phyloP scores from a whole-genome alignment of 30 jellyfish, hydroid and myxozoan species.

The Aurelia aurita complex sp. Pacific region DNA sequence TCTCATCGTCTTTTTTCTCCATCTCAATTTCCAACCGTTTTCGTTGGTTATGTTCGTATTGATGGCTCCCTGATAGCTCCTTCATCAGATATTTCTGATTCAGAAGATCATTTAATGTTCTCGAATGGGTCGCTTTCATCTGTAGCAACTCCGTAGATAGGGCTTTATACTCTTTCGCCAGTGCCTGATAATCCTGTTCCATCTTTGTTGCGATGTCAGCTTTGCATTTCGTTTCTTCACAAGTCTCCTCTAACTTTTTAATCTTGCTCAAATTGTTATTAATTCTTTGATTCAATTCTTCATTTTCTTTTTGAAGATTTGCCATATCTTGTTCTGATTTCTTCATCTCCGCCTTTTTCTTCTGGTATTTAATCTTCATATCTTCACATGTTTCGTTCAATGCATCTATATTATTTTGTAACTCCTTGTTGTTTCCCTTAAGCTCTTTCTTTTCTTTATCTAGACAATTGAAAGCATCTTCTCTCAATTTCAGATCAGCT shows the following conservation, averaged over 20 bases:
- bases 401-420: no score
- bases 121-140: constrained; percentile 8
- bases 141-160: constrained; percentile 13
- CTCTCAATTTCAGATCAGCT: not conserved
- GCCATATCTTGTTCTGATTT: not conserved
- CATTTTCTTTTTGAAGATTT: constrained; percentile 11
- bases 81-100: constrained; percentile 16
- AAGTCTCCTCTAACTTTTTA: not conserved
- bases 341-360: not conserved
- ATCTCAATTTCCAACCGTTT: constrained; percentile 7
- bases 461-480: not conserved
- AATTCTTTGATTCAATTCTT: not conserved
- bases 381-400: not conserved
- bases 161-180: constrained; percentile 13
- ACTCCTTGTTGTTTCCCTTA: no score
- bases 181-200: constrained; percentile 26
- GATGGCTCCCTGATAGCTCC: constrained; percentile 26
- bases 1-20: constrained; percentile 22
- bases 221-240: not conserved
- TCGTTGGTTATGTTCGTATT: constrained; percentile 7
- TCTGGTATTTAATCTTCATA: not conserved
- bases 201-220: not conserved
- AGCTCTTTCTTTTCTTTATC: not conserved
- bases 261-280: not conserved
- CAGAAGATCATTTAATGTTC: not conserved